These are phyloP conservation scores for Ammospiza caudacuta DNA, from an alignment of 2,113 vertebrate species.

Conservation along the genomic window DNA sequence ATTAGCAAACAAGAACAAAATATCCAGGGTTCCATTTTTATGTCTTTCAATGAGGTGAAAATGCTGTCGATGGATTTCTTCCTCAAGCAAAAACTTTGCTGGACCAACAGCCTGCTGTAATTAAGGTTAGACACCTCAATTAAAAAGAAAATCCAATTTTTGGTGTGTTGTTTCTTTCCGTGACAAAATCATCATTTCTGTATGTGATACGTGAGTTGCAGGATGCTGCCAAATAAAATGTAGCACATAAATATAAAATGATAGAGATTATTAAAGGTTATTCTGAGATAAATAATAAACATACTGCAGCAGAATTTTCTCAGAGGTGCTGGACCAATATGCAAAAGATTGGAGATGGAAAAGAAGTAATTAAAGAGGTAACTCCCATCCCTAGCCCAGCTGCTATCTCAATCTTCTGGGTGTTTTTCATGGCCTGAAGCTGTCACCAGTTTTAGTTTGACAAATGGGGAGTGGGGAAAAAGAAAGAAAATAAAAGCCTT, in stretches of 20 bases:
- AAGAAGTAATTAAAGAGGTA: neutral
- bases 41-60: slow-evolving; percentile 18
- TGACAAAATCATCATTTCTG: neutral
- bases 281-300: neutral
- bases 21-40: neutral
- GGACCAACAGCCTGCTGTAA: slow-evolving; percentile 40
- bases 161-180: neutral
- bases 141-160: slow-evolving; percentile 32
- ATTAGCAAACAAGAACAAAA: slow-evolving; percentile 31
- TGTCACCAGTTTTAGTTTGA: neutral
- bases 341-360: neutral
- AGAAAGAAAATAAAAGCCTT: neutral
- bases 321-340: neutral
- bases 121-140: slow-evolving; percentile 69
- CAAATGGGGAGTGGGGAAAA: neutral
- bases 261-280: neutral
- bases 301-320: neutral
- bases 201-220: neutral
- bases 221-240: neutral
- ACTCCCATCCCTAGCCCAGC: neutral
- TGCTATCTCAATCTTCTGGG: neutral
- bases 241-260: neutral
- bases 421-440: neutral
- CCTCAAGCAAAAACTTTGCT: slow-evolving; percentile 44
- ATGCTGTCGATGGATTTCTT: slow-evolving; percentile 18